Percentiles rank a stretch among this genome's conserved stretches.
Evolutionary conservation across 2,797 vertebrate species (phyloP).

Genomic region (Phoeniculus purpureus): DNA sequence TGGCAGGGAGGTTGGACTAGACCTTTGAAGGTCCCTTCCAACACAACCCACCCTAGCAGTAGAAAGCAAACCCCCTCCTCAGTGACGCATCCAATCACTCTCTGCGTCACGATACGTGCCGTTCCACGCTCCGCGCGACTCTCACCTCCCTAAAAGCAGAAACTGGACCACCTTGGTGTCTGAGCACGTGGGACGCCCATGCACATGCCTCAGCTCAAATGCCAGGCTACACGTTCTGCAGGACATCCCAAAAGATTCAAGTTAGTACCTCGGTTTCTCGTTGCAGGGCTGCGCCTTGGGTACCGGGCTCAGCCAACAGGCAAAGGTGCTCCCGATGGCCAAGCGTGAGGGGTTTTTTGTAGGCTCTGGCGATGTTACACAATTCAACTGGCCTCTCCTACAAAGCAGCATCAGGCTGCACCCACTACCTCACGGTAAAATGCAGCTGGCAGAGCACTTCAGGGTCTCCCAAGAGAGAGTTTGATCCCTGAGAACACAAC

Average conservation of each 20-base stretch:
- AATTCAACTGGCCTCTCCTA: not conserved
- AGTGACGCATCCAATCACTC: not conserved
- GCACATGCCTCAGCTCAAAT: rapidly evolving
- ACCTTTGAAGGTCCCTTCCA: not conserved
- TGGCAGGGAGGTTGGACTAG: not conserved
- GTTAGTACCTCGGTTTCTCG: not conserved
- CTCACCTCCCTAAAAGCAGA: not conserved
- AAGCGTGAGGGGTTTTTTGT: rapidly evolving
- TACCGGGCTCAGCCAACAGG: not conserved
- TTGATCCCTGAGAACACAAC: not conserved
- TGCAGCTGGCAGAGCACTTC: rapidly evolving
- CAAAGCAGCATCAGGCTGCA: not conserved
- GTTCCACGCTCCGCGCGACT: not conserved
- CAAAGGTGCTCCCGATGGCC: not conserved
- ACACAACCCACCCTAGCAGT: not conserved
- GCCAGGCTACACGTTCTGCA: not conserved
- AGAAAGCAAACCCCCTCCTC: not conserved
- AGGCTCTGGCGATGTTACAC: not conserved
- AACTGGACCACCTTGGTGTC: not conserved
- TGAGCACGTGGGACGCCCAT: rapidly evolving
- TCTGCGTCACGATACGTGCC: not conserved
- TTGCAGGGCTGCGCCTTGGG: not conserved
- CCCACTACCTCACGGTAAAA: not conserved
- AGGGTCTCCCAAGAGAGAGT: not conserved
- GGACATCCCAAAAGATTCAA: not conserved